These are phyloP conservation scores for Trichacis sp. DNA, from an alignment of 2,888 invertebrate genomes.

Conservation along the genomic window DNA sequence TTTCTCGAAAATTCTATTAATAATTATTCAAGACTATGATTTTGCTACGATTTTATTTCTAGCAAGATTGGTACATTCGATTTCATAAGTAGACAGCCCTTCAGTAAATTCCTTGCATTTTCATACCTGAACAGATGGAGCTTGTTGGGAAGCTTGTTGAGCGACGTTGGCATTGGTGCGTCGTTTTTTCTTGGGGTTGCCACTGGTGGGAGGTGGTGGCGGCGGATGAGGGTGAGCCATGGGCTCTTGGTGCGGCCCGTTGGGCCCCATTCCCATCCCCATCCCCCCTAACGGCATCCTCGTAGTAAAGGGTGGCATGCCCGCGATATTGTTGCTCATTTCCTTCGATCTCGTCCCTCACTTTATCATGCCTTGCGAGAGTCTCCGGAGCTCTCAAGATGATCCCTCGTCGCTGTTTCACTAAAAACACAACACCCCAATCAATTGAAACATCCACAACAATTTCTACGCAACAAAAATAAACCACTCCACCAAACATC, in stretches of 20 bases:
- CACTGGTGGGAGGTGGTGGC: slow-evolving; percentile 81
- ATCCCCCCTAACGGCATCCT: slow-evolving; percentile 81
- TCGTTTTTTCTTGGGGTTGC: slow-evolving; percentile 88
- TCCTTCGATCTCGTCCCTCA: slow-evolving; percentile 62
- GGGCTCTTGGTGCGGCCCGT: slow-evolving; percentile 79
- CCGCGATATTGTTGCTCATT: slow-evolving; percentile 86
- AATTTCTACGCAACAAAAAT: too few species aligned
- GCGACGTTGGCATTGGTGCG: slow-evolving; percentile 82
- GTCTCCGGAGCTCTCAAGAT: slow-evolving; percentile 53
- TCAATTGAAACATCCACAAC: too few species aligned
- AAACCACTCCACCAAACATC: too few species aligned
- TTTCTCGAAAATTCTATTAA: too few species aligned
- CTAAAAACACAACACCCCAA: slow-evolving; percentile 30
- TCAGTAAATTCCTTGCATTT: too few species aligned
- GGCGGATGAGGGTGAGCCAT: slow-evolving; percentile 77
- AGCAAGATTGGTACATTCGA: too few species aligned
- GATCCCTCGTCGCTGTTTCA: slow-evolving; percentile 32
- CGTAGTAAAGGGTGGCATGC: slow-evolving; percentile 80
- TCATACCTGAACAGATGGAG: slow-evolving; percentile 74
- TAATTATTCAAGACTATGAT: too few species aligned
- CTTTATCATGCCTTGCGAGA: slow-evolving; percentile 64
- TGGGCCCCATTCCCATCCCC: slow-evolving; percentile 71
- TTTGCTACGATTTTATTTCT: too few species aligned
- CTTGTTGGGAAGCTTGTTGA: slow-evolving; percentile 77
- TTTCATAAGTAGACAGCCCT: too few species aligned